Evolutionary conservation across 2,888 invertebrate genomes (phyloP), one percentile per base, ranked within the genome.

Genomic region (Noctuana brunneofusca): DNA sequence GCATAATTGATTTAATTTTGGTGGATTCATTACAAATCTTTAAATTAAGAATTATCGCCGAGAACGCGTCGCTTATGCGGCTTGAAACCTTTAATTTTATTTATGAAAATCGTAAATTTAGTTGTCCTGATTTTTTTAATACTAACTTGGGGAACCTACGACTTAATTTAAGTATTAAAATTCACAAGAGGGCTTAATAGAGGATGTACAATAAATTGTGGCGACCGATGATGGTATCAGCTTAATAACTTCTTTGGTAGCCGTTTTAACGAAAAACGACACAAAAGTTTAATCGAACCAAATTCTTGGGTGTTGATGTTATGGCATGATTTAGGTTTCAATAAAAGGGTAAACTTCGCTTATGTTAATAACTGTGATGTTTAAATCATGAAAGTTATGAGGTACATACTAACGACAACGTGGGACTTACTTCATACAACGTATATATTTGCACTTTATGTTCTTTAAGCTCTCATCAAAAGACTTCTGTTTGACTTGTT

Each of bases 161-260:
- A 74, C 70, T 74, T 78, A 78, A 82, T 83, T 83, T 79, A 76
- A 81, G 83, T 83, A 86, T 86, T 86, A 83, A 87, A 86, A 85
- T 87, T 84, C 81, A 81, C 80, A 76, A 82, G 75, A 75, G 69
- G 66, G 72, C 71, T 78, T 78, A 77, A 81, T 80, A 80, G 73
- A 74, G 76, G 78, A 75, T 69, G 71, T 70, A 73, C 73, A 73
- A 79, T 84, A 84, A 82, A 84, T 83, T 81, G 79, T 78, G 67
- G 70, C 65, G 64, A 64, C 65, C 68, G 87, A 88, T 88, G 71
- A 88, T 88, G 71, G 69, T 84, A 87, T 88, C 88, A 58, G 59
- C 66, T 80, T 87, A 86, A 87, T 86, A 84, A 86, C 84, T 86
- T 87, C 84, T 85, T 87, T 81, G 80, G 83, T 79, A 82, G 78